phyloP scores from a whole-genome alignment of 2,888 invertebrate genomes.

The Ectemnius cavifrons region DNA sequence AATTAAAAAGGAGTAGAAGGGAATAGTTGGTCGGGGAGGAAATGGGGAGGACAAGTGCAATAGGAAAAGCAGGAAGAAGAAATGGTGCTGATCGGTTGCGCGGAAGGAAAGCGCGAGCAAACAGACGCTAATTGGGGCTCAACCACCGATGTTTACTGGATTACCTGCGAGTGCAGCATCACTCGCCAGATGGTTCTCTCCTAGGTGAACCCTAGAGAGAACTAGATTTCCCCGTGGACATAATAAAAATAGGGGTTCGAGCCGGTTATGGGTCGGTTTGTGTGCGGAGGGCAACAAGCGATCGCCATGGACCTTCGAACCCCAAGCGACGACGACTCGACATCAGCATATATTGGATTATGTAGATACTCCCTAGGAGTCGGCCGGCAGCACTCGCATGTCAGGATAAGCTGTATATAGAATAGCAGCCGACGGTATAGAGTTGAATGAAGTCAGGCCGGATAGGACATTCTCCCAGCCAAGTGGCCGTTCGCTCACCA shows the following conservation, averaged over 20 bases:
- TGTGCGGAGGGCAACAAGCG: conserved; percentile 64
- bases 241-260: conserved; percentile 66
- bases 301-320: conserved; percentile 66
- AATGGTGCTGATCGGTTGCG: conserved; percentile 35
- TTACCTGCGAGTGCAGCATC: conserved; percentile 53
- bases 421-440: conserved; percentile 46
- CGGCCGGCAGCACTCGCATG: conserved; percentile 52
- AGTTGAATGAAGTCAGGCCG: conserved; percentile 54
- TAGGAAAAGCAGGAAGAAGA: conserved; percentile 28
- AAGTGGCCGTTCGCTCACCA: conserved; percentile 41
- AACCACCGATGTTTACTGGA: conserved; percentile 64
- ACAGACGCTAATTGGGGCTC: conserved; percentile 69
- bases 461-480: conserved; percentile 41
- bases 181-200: conserved; percentile 63
- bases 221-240: conserved; percentile 74
- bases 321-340: conserved; percentile 36
- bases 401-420: conserved; percentile 55
- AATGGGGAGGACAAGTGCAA: conserved; percentile 14
- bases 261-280: conserved; percentile 20
- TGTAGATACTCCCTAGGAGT: conserved; percentile 64
- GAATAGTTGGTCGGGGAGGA: conserved; percentile 3
- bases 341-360: conserved; percentile 72
- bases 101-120: conserved; percentile 59
- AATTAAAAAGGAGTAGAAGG: conserved; percentile 48
- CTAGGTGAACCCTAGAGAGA: conserved; percentile 43